Evolutionary conservation across 2,797 vertebrate genomes (phyloP), one percentile per base, ranked within the genome.

Genomic region (Scarus forsteni): DNA sequence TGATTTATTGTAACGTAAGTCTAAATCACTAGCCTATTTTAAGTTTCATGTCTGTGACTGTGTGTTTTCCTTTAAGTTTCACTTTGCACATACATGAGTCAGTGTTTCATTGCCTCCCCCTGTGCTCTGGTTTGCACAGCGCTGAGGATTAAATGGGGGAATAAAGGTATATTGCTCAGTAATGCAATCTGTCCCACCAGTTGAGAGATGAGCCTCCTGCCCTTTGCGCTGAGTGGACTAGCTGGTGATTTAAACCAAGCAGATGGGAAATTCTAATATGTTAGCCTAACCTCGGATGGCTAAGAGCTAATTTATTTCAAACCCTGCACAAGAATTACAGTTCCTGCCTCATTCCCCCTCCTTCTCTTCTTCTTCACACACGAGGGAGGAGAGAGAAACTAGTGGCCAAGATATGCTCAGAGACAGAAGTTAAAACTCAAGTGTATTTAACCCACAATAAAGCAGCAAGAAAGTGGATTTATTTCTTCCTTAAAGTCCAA

Each of bases 231-330:
- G 83, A 85, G 85, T 79, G 43, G 83, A 86, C 84, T 82, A 55
- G 59, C 67, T 60, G 73, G 88, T 91, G 91, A 91, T 90, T 93
- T 92, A 92, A 74, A 87, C 86, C 89, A 62, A 90, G 89, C 89
- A 90, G 87, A 88, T 91, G 87, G 85, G 87, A 91, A 89, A 91
- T 90, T 91, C 88, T 91, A 90, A 91, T 92, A 91, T 91, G 92
- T 93, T 93, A 89, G 91, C 91, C 88, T 93, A 93, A 92, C 91
- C 92, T 89, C 77, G 79, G 70, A 85, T 77, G 89, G 88, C 85
- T 90, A 89, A 87, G 74, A 91, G 89, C 88, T 92, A 86, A 92
- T 92, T 92, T 85, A 91, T 92, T 88, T 91, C 85, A 88, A 90
- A 84, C 87, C 77, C 77, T 60, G 73, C 34, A 1, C 70, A 87